phyloP scores from a whole-genome alignment of 2,113 vertebrate genomes.

The Uropsilus gracilis region DNA sequence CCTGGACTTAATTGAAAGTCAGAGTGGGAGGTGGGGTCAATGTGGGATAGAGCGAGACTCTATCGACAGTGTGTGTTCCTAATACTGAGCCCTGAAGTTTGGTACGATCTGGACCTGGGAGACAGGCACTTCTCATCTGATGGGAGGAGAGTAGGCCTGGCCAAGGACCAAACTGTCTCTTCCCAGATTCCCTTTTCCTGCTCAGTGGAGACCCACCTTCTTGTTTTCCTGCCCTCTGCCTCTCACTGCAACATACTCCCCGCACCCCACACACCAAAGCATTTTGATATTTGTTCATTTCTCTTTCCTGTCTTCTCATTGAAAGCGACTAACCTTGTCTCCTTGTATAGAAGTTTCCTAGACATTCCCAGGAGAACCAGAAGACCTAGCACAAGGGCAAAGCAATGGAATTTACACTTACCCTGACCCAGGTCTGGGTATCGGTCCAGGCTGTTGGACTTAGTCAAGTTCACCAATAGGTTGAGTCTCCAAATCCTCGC shows the following conservation, averaged over 20 bases:
- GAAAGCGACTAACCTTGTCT: too few species aligned
- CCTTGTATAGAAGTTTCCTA: not conserved
- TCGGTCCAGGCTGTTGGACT: not conserved
- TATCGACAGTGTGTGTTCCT: not conserved
- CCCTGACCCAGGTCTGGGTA: too few species aligned
- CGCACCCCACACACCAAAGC: too few species aligned
- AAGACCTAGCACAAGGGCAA: rapidly evolving
- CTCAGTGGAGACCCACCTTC: not conserved
- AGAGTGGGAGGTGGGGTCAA: not conserved
- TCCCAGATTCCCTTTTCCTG: not conserved
- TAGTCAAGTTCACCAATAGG: not conserved
- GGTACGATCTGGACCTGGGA: not conserved
- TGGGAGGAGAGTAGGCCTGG: not conserved
- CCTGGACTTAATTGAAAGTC: not conserved
- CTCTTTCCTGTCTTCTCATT: not conserved
- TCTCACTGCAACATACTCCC: not conserved
- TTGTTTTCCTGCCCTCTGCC: not conserved
- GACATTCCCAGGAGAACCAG: not conserved
- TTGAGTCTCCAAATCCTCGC: not conserved
- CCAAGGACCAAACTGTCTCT: not conserved
- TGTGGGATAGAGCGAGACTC: not conserved
- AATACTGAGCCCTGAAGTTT: not conserved
- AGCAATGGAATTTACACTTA: not conserved
- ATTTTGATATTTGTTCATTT: not conserved
- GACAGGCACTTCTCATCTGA: not conserved